Evolutionary conservation across 2,888 invertebrate genomes (phyloP).

Genomic region (Malthinus flaveolus): DNA sequence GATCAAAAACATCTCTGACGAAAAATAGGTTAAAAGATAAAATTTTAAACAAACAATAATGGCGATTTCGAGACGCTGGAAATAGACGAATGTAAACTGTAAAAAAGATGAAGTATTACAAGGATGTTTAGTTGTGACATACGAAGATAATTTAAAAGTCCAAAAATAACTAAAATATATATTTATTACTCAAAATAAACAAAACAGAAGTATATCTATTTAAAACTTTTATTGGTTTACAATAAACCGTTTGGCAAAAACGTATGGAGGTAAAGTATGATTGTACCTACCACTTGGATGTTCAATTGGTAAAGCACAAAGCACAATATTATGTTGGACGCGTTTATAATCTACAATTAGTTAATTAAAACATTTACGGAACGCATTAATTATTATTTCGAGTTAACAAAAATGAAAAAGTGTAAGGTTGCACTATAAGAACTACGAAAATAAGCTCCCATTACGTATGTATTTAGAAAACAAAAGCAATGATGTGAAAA

Average conservation of each 20-base stretch:
- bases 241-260: too few relatives aligned
- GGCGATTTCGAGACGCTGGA: not conserved
- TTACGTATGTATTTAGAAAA: too few relatives aligned
- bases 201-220: slow-evolving; percentile 4
- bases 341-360: too few relatives aligned
- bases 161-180: slow-evolving; percentile 5
- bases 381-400: too few relatives aligned
- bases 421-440: not conserved
- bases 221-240: not conserved
- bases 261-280: too few relatives aligned
- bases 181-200: slow-evolving; percentile 6
- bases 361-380: too few relatives aligned
- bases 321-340: too few relatives aligned
- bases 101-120: slow-evolving; percentile 6
- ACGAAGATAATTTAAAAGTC: slow-evolving; percentile 5
- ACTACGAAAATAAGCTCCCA: too few relatives aligned
- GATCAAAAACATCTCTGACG: not conserved
- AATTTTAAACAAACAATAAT: not conserved
- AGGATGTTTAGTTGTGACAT: slow-evolving; percentile 7
- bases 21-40: not conserved
- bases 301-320: too few relatives aligned
- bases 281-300: too few relatives aligned
- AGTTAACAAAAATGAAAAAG: too few relatives aligned
- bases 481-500: too few relatives aligned
- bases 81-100: slow-evolving; percentile 6